These are phyloP conservation scores for Glaucomys volans DNA, from an alignment of 2,113 vertebrate genomes.

Conservation along the genomic window DNA sequence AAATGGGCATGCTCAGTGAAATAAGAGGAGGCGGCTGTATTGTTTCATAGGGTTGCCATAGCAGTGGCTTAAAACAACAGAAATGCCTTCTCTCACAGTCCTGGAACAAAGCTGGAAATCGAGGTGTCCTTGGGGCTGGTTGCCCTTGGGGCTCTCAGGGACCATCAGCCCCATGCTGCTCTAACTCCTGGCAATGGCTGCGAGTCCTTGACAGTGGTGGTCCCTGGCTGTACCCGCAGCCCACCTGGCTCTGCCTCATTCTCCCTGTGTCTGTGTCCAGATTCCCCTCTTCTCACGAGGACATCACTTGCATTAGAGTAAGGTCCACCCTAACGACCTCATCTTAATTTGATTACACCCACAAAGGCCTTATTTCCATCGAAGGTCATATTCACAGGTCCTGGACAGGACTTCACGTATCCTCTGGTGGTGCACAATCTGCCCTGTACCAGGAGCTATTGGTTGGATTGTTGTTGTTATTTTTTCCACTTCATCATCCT, in stretches of 20 bases:
- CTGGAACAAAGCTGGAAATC: neutral
- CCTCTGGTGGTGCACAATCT: neutral
- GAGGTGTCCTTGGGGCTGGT: too few species aligned
- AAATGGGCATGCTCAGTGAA: neutral
- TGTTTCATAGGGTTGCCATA: too few species aligned
- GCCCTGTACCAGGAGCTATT: neutral
- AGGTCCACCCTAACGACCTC: neutral
- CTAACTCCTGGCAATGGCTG: neutral
- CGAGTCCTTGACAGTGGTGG: too few species aligned
- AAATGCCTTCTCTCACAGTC: too few species aligned
- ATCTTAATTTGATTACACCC: neutral
- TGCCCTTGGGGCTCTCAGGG: neutral
- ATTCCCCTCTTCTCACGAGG: neutral
- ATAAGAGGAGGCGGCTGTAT: neutral
- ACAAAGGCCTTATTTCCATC: neutral
- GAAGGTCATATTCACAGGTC: neutral
- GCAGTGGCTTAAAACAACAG: too few species aligned
- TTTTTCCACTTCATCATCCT: neutral
- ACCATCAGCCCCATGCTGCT: neutral
- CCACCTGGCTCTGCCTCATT: neutral
- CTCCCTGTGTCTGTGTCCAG: neutral
- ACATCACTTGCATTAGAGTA: neutral
- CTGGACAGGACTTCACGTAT: neutral
- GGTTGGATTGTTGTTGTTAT: neutral
- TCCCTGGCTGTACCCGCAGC: neutral